Percentiles rank a stretch among this genome's conserved stretches.
Conservation (phyloP, 2,797 vertebrate species). For the Gobionotothen gibberifrons region DNA sequence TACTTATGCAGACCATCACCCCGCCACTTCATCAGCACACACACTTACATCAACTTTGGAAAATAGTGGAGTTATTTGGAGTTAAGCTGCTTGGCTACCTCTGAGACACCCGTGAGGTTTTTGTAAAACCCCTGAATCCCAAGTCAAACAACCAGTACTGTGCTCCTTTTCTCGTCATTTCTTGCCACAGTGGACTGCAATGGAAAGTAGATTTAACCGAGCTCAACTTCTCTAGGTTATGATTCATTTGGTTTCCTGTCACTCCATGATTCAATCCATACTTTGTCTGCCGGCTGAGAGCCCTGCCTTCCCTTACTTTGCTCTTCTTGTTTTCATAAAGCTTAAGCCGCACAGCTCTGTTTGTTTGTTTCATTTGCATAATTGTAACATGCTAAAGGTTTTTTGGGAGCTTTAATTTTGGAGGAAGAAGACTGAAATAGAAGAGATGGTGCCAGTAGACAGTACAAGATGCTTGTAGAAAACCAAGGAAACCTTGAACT, state of each 20-base stretch:
- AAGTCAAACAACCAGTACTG: slow-evolving; percentile 41
- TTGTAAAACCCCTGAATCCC: slow-evolving; percentile 42
- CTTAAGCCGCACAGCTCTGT: slow-evolving; percentile 58
- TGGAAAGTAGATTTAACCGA: slow-evolving; percentile 53
- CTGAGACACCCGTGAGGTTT: slow-evolving; percentile 35
- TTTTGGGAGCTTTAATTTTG: slow-evolving; percentile 62
- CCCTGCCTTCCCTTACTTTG: slow-evolving; percentile 34
- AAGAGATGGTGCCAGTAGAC: slow-evolving; percentile 62
- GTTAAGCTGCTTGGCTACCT: slow-evolving; percentile 51
- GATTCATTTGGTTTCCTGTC: slow-evolving; percentile 50
- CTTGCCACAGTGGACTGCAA: slow-evolving; percentile 32
- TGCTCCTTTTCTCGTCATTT: slow-evolving; percentile 39
- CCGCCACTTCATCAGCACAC: slow-evolving; percentile 61
- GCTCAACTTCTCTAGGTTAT: slow-evolving; percentile 44
- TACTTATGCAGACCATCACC: slow-evolving; percentile 53
- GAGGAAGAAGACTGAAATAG: slow-evolving; percentile 65
- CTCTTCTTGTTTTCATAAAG: slow-evolving; percentile 61
- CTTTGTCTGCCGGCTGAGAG: slow-evolving; percentile 34
- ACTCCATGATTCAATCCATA: slow-evolving; percentile 45
- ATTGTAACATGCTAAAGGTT: slow-evolving; percentile 60
- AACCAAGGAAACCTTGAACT: slow-evolving; percentile 56
- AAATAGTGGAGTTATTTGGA: slow-evolving; percentile 60
- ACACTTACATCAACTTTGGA: slow-evolving; percentile 63
- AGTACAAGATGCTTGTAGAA: slow-evolving; percentile 56
- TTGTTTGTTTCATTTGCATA: slow-evolving; percentile 69